These are phyloP conservation scores for Mesocricetus auratus DNA, from an alignment of 2,113 vertebrate genomes.

Conservation along the genomic window DNA sequence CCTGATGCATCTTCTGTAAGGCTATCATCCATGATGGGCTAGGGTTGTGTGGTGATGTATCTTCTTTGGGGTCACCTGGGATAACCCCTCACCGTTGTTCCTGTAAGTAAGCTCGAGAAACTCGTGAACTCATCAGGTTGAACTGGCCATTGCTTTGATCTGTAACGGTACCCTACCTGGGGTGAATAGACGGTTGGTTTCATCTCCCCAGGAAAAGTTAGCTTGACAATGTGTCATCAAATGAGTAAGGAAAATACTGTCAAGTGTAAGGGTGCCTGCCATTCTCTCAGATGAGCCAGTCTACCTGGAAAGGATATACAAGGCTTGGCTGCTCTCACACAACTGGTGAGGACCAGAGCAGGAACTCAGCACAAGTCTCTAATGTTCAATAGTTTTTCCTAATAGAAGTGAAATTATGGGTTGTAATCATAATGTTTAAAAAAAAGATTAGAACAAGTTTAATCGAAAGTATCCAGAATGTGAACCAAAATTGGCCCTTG, in stretches of 20 bases:
- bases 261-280: neutral
- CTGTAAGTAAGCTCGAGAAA: neutral
- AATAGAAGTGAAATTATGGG: neutral
- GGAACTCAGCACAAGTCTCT: neutral
- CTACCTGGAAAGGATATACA: neutral
- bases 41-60: neutral
- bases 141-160: neutral
- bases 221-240: neutral
- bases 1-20: neutral
- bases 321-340: neutral
- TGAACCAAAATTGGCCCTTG: neutral
- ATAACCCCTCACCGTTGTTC: neutral
- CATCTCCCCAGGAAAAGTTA: neutral
- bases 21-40: neutral
- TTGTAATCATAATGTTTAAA: neutral
- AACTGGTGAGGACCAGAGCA: neutral
- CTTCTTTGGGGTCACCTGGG: neutral
- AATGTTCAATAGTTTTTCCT: neutral
- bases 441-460: too few relatives aligned
- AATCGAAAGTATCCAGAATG: neutral
- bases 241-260: neutral
- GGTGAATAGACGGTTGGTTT: neutral
- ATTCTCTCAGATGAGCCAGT: neutral
- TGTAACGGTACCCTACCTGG: neutral
- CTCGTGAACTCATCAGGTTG: neutral